Evolutionary conservation across 2,113 vertebrate species (phyloP), one percentile per base, ranked within the genome.

Genomic region (Sebastes schlegelii): DNA sequence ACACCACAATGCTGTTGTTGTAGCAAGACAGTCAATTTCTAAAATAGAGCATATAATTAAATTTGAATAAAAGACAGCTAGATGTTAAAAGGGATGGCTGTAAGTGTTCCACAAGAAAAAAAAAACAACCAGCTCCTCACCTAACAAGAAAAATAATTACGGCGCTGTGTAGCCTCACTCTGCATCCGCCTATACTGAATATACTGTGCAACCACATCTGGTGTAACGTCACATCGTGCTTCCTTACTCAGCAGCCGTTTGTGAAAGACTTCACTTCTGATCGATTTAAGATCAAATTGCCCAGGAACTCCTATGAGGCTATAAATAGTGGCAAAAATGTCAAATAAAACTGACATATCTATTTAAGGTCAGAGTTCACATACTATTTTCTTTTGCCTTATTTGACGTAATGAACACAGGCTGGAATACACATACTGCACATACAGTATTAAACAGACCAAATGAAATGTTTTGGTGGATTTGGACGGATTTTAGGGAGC

Each of bases 11-110:
- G 7, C 19, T 81, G 75, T 13, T 73, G 52, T 21, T 65, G 12
- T 16, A 51, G 62, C 13, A n/a, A 58, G 3, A 51, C 58, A 63
- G 45, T 77, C 43, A 42, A 64, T 40, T 42, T 74, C 64, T 21
- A 80, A 82, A 82, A 77, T 23, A 54, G 48, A 86, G 74, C 48
- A 77, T 54, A 49, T 67, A 58, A 74, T 80, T 74, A 55, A 17
- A 74, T 60, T 40, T 61, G 8, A 83, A 72, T 68, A 43, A 45
- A 34, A 79, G 69, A 48, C 23, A 19, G 45, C 19, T 23, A 14
- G 34, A 71, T 67, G 26, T 12, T 14, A 7, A 58, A 46, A 48
- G 8, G 12, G 49, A 65, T 75, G 6, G 3, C 11, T 60, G 51
- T 45, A 21, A 49, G 11, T 42, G 46, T 17, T 8, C 4, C 26